Percentiles rank a stretch among this genome's conserved stretches.
These are phyloP conservation scores for Sylvia borin DNA, from an alignment of 2,797 vertebrate species.

Conservation along the genomic window DNA sequence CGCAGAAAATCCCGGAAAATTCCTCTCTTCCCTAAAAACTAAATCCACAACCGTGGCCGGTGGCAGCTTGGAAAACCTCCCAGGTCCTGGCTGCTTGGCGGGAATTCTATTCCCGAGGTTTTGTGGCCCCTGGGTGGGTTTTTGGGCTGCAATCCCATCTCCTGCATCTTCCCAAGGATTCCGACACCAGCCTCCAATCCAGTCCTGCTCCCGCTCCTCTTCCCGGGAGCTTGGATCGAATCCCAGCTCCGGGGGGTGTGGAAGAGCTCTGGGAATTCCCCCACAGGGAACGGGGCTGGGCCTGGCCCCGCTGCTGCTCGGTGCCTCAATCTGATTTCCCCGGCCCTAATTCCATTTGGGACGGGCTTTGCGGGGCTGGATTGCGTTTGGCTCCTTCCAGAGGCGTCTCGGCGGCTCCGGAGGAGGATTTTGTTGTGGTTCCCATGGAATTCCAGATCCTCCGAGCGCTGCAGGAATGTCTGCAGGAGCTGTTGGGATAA, in stretches of 20 bases:
- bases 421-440: background rate
- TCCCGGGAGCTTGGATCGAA: background rate
- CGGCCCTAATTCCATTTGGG: constrained; percentile 38
- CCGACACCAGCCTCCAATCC: background rate
- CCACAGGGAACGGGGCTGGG: background rate
- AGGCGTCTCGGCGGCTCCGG: constrained; percentile 29
- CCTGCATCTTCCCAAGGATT: background rate
- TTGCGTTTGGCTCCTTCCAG: background rate
- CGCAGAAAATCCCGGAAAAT: background rate
- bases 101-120: background rate
- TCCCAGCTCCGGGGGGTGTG: background rate
- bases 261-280: background rate
- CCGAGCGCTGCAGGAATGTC: background rate
- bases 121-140: background rate
- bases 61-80: background rate
- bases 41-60: fast-evolving
- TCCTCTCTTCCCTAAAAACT: background rate
- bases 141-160: background rate
- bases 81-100: fast-evolving
- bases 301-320: background rate
- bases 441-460: background rate
- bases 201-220: fast-evolving
- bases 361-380: constrained; percentile 8
- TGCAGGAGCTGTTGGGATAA: background rate
- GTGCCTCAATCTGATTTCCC: constrained; percentile 19